Evolutionary conservation across 1,140 invertebrate species (phyloP).

Genomic region (Drosophila sulfurigaster): DNA sequence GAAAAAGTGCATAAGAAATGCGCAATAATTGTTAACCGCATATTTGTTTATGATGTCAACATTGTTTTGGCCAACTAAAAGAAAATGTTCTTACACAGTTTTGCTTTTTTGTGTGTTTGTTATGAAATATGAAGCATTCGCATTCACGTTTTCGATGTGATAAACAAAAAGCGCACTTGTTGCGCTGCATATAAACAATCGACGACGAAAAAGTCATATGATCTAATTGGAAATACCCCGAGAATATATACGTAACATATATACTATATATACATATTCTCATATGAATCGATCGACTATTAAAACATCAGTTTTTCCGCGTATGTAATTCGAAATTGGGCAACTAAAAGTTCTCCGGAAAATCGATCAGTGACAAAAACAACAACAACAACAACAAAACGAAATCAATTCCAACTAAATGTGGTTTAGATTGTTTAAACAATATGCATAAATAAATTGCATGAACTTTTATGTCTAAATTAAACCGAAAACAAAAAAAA

Average conservation of each 20-base stretch:
- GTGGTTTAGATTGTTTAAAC: slow-evolving; percentile 2
- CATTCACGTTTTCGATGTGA: neutral
- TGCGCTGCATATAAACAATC: neutral
- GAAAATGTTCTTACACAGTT: too few relatives aligned
- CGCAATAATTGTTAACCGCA: too few relatives aligned
- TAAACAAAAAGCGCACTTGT: slow-evolving; percentile 5
- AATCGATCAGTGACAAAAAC: slow-evolving; percentile 14
- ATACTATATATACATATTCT: neutral
- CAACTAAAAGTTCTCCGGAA: slow-evolving; percentile 16
- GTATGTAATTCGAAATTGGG: slow-evolving; percentile 31
- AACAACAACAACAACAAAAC: neutral
- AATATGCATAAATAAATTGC: neutral
- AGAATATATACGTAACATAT: neutral
- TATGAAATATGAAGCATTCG: neutral
- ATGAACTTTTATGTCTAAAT: slow-evolving; percentile 1
- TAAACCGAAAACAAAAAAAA: slow-evolving; percentile 1
- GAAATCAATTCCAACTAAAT: slow-evolving; percentile 4
- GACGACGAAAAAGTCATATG: neutral
- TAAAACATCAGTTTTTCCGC: slow-evolving; percentile 4
- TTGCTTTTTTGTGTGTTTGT: neutral
- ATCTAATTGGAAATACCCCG: slow-evolving; percentile 8
- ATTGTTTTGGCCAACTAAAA: too few relatives aligned
- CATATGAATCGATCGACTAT: neutral
- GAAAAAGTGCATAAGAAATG: too few relatives aligned
- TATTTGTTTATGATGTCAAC: too few relatives aligned